A percentile compares a stretch with the other conserved stretches of the same genome.
phyloP scores from a whole-genome alignment of 2,113 vertebrate species.

The Xenopus tropicalis region DNA sequence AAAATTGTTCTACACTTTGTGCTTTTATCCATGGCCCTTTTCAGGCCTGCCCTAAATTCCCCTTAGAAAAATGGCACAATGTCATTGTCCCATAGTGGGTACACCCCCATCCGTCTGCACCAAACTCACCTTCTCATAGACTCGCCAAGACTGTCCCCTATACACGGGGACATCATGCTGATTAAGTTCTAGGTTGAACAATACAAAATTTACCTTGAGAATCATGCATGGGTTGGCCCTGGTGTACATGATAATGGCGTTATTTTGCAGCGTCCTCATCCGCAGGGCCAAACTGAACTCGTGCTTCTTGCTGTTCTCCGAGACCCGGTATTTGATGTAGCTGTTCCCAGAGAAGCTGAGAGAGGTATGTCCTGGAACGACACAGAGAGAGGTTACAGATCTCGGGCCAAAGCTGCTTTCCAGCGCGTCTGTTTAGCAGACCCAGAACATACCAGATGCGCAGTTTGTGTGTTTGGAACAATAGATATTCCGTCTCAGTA shows the following conservation, averaged over 20 bases:
- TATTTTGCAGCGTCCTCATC: slow-evolving; percentile 88
- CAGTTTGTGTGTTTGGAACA: neutral
- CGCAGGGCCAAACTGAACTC: slow-evolving; percentile 88
- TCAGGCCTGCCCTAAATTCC: neutral
- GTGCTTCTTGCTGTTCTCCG: slow-evolving; percentile 76
- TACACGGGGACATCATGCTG: no score
- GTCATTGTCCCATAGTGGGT: no score
- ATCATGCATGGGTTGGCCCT: slow-evolving; percentile 84
- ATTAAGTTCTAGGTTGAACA: no score
- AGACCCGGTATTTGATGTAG: slow-evolving; percentile 93
- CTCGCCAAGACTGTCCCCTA: no score
- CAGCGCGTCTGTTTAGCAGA: neutral
- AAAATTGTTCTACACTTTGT: no score
- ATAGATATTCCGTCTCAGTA: neutral
- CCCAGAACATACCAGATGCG: neutral
- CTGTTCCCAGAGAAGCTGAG: slow-evolving; percentile 96
- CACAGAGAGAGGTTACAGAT: slow-evolving; percentile 51
- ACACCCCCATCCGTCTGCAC: no score
- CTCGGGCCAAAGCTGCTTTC: neutral
- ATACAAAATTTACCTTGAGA: slow-evolving; percentile 77
- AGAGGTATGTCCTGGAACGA: slow-evolving; percentile 84
- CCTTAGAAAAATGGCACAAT: no score
- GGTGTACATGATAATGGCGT: slow-evolving; percentile 92
- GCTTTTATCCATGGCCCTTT: no score
- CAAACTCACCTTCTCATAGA: no score